Evolutionary conservation across 2,888 invertebrate species (phyloP).

Genomic region (Hetaerina titia): DNA sequence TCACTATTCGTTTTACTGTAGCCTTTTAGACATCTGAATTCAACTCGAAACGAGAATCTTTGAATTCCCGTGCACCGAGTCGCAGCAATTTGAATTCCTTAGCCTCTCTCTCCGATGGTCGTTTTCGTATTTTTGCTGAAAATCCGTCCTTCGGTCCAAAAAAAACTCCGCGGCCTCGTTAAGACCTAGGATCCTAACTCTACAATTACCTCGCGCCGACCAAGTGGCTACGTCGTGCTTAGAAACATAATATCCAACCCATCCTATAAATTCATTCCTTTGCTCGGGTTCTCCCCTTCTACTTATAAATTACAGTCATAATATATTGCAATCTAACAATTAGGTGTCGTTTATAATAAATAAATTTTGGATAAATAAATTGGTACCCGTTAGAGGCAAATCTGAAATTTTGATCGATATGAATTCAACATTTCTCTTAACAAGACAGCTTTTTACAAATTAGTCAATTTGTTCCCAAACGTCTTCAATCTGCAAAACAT

Average conservation of each 20-base stretch:
- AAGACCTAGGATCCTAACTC: neutral
- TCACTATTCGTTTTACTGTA: neutral
- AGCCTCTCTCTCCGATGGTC: neutral
- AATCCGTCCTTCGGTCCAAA: neutral
- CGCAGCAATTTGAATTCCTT: neutral
- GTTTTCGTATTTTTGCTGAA: neutral
- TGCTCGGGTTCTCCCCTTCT: too few relatives aligned
- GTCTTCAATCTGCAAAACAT: too few relatives aligned
- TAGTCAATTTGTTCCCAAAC: too few relatives aligned
- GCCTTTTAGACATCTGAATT: neutral
- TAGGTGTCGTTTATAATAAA: too few relatives aligned
- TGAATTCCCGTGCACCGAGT: neutral
- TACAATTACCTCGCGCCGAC: neutral
- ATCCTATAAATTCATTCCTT: neutral
- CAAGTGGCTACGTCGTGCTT: neutral
- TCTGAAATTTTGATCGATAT: too few relatives aligned
- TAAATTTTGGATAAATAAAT: too few relatives aligned
- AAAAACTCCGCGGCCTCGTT: neutral
- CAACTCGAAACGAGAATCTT: neutral
- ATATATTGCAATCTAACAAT: too few relatives aligned
- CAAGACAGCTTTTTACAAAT: too few relatives aligned
- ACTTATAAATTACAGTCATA: too few relatives aligned
- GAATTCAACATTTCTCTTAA: too few relatives aligned
- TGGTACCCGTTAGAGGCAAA: too few relatives aligned
- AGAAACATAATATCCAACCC: neutral